Base-by-base conservation (phyloP, 2,797 vertebrate genomes). In the Delichon dasypus region DNA sequence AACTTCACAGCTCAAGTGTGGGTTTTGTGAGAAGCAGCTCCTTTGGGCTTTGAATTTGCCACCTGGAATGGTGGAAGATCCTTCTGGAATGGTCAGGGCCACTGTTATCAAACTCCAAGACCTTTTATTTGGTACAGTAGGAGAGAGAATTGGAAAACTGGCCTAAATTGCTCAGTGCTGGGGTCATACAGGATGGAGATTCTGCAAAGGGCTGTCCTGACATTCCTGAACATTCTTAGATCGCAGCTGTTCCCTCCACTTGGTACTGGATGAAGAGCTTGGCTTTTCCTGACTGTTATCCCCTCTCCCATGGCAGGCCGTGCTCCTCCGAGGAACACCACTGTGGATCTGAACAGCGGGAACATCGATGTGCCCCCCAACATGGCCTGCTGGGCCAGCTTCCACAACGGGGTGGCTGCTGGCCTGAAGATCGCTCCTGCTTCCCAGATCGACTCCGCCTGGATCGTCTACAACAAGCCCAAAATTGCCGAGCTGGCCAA, bases 401-500 rank as follows among this genome's bases (percentile, higher is more conserved):
- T 99, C 92, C 99, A 99, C 91, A 99, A 99, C 0, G 99, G 99
- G 2, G 99, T 99, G 21, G 99, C 99, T 25, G 99, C 99, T 0
- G 99, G 99, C 26, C 98, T 99, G 55, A 99, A 99, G 98, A 99
- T 99, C 45, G 99, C 99, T 0, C 99, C 99, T 0, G 99, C 99
- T 36, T 99, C 99, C 20, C 99, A 99, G 97, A 99, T 99, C 42
- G 99, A 99, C 94, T 99, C 99, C 0, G 99, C 99, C 14, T 99
- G 99, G 99, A 99, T 99, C 14, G 99, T 99, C 78, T 99, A 99
- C 97, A 99, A 99, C 97, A 99, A 99, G 89, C 99, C 99, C 77
- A 99, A 99, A 97, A 99, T 98, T 34, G 98, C 99, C 0, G 99
- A 99, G 88, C 96, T 99, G 67, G 99, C 99, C 36, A 99, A 99